phyloP scores from a whole-genome alignment of 2,797 vertebrate genomes.

The Gallinago solitaria region DNA sequence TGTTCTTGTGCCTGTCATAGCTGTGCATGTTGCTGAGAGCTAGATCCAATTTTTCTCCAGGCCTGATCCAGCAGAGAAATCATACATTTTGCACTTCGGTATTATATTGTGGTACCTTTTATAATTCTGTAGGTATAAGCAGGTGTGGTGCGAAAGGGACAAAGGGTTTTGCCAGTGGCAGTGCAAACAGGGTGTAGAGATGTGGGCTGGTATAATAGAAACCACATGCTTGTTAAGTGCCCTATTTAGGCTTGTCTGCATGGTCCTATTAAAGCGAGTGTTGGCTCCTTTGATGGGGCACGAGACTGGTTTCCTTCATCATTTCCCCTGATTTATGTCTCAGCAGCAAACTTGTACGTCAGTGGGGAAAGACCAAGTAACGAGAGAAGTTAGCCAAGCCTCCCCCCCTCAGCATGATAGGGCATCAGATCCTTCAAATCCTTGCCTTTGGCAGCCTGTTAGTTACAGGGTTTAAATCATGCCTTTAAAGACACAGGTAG shows the following conservation, averaged over 20 bases:
- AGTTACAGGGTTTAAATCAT: slow-evolving; percentile 75
- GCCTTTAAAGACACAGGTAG: slow-evolving; percentile 64
- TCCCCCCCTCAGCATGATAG: not conserved
- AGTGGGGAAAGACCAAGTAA: slow-evolving; percentile 82
- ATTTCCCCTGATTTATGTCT: slow-evolving; percentile 85
- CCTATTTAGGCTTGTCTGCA: slow-evolving; percentile 28
- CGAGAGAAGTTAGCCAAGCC: slow-evolving; percentile 71
- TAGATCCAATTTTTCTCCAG: not conserved
- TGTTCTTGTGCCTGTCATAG: rapidly evolving
- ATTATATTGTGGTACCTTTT: not conserved
- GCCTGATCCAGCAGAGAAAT: not conserved
- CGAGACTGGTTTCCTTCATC: slow-evolving; percentile 75
- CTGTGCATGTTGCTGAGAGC: not conserved
- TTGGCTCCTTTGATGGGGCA: slow-evolving; percentile 72
- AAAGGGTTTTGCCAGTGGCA: slow-evolving; percentile 27
- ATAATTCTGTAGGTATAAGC: not conserved
- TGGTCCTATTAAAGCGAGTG: slow-evolving; percentile 45
- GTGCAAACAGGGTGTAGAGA: not conserved
- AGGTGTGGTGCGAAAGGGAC: not conserved
- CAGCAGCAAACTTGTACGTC: slow-evolving; percentile 74
- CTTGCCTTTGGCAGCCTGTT: slow-evolving; percentile 74
- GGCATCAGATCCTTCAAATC: slow-evolving; percentile 70
- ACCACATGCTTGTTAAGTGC: slow-evolving; percentile 60
- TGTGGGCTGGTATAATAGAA: slow-evolving; percentile 61
- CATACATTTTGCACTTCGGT: not conserved